Conservation (phyloP, 2,888 invertebrate genomes). For the Yponomeuta cagnagella region DNA sequence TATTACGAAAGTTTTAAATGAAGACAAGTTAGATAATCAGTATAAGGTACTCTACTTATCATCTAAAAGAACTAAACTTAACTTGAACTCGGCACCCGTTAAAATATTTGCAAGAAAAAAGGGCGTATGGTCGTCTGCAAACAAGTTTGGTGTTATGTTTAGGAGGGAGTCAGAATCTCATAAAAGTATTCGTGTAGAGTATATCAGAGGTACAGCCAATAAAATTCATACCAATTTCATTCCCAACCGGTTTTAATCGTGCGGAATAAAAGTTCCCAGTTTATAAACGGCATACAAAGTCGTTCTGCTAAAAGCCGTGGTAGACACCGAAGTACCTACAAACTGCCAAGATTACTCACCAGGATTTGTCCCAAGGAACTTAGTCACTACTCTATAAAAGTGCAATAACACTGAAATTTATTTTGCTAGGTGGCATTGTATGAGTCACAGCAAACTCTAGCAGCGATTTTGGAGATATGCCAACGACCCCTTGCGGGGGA, state of each 20-base stretch:
- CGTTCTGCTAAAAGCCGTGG: not conserved
- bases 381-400: slow-evolving; percentile 1
- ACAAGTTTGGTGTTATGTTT: not conserved
- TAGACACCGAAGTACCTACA: not conserved
- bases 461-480: slow-evolving; percentile 10
- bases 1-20: too few species aligned
- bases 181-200: slow-evolving; percentile 1
- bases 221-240: slow-evolving; percentile 1
- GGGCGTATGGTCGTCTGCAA: not conserved
- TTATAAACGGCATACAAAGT: not conserved
- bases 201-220: slow-evolving; percentile 8
- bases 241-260: slow-evolving; percentile 7
- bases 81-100: not conserved
- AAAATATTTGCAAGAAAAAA: not conserved
- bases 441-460: slow-evolving; percentile 4
- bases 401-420: not conserved
- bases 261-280: slow-evolving; percentile 8
- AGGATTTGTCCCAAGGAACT: slow-evolving; percentile 2
- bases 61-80: not conserved
- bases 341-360: not conserved
- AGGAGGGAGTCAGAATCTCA: not conserved
- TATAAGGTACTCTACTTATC: not conserved
- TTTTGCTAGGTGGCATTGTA: not conserved
- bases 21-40: not conserved
- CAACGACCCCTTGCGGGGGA: slow-evolving; percentile 13